A percentile compares a stretch with the other conserved stretches of the same genome.
Evolutionary conservation across 23 tunicate genomes (phyloP).

Genomic region (Oikopleura albicans): DNA sequence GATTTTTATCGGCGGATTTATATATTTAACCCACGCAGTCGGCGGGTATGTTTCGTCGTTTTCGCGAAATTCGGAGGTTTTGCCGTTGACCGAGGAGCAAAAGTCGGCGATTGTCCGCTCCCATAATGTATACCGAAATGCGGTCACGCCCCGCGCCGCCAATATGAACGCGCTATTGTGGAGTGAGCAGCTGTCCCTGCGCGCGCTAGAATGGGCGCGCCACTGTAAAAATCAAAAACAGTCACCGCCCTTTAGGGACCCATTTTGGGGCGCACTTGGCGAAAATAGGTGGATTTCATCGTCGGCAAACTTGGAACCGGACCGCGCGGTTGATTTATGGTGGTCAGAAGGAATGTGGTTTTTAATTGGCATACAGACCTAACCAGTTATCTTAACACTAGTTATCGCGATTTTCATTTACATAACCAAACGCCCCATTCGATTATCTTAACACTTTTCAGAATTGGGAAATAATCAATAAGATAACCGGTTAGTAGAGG

Average conservation of each 20-base stretch:
- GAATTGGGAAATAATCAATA: too few relatives aligned
- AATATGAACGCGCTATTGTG: constrained; percentile 15
- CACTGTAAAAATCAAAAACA: constrained; percentile 1
- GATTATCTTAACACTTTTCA: too few relatives aligned
- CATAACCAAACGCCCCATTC: too few relatives aligned
- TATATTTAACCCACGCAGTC: too few relatives aligned
- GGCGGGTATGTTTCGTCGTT: too few relatives aligned
- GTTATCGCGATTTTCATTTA: too few relatives aligned
- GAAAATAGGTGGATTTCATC: neutral
- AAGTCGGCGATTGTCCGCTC: neutral
- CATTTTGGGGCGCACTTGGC: constrained; percentile 13
- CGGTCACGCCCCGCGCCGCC: neutral
- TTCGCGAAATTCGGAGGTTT: constrained; percentile 11
- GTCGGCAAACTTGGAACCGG: neutral
- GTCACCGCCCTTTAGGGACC: constrained; percentile 9
- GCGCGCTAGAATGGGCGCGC: constrained; percentile 1
- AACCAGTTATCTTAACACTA: neutral
- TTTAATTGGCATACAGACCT: neutral
- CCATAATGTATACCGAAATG: constrained; percentile 3
- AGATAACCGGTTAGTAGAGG: too few relatives aligned
- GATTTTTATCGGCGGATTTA: too few relatives aligned
- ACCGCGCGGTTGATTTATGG: constrained; percentile 11
- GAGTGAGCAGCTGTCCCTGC: neutral
- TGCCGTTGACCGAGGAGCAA: neutral
- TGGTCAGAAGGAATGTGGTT: neutral